A percentile compares a stretch with the other conserved stretches of the same genome.
phyloP scores from a whole-genome alignment of 2,113 vertebrate species.

The Cisticola juncidis region DNA sequence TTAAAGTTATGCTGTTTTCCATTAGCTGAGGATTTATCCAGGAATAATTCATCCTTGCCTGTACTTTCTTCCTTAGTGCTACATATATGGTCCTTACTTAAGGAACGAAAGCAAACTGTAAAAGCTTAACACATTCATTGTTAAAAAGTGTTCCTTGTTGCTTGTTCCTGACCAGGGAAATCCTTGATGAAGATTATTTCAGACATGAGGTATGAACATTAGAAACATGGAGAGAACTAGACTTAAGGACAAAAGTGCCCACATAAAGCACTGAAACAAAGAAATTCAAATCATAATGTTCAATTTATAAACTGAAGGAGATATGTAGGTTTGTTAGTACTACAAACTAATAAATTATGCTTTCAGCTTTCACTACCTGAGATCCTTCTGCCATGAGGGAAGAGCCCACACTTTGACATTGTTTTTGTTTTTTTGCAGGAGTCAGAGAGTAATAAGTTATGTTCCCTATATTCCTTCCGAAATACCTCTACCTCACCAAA shows the following conservation, averaged over 20 bases:
- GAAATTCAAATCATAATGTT: neutral
- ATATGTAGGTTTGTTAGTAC: rapidly evolving
- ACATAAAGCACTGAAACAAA: neutral
- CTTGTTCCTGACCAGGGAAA: neutral
- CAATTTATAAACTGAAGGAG: neutral
- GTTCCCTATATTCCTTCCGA: slow-evolving; percentile 99
- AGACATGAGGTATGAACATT: neutral
- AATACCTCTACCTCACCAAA: slow-evolving; percentile 99
- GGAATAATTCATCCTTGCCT: neutral
- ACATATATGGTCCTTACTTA: neutral
- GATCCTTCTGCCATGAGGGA: neutral
- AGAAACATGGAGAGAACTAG: neutral
- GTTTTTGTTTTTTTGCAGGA: slow-evolving; percentile 84
- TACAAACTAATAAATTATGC: neutral
- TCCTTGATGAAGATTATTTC: neutral
- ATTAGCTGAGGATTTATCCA: neutral
- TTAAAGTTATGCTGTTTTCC: neutral
- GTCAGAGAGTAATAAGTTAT: slow-evolving; percentile 98
- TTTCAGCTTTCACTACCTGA: neutral
- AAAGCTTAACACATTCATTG: neutral
- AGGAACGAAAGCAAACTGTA: neutral
- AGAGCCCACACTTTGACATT: slow-evolving; percentile 40
- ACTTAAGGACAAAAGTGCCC: neutral
- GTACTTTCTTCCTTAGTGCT: slow-evolving; percentile 8
- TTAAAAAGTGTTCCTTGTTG: neutral